Conservation (phyloP, 2,113 vertebrate species). For the Gasterosteus aculeatus region DNA sequence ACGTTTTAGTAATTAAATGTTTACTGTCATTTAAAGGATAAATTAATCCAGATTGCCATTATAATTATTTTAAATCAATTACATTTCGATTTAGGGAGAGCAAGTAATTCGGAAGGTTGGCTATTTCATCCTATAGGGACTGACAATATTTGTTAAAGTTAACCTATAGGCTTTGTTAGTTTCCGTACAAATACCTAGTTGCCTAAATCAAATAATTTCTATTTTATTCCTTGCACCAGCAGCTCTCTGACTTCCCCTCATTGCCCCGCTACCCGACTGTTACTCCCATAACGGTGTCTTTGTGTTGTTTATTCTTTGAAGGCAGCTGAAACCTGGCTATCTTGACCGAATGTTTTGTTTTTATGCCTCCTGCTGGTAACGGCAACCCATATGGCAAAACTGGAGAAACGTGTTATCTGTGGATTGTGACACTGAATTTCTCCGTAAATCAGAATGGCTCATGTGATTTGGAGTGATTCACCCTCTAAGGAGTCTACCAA, state of each 20-base stretch:
- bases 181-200: background rate
- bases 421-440: conserved; percentile 42
- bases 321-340: too few relatives aligned
- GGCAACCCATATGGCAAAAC: conserved; percentile 25
- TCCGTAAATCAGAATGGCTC: conserved; percentile 55
- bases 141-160: background rate
- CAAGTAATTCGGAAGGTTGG: background rate
- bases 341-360: too few relatives aligned
- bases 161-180: background rate
- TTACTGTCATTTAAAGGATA: background rate
- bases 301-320: too few relatives aligned
- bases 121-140: background rate
- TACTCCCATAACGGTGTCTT: too few relatives aligned
- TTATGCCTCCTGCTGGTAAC: too few relatives aligned
- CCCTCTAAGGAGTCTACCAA: conserved; percentile 55
- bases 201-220: too few relatives aligned
- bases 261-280: too few relatives aligned
- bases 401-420: conserved; percentile 36
- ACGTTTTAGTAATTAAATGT: background rate
- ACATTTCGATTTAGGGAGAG: background rate
- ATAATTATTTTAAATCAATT: background rate
- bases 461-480: conserved; percentile 61
- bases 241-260: background rate
- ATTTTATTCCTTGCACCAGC: background rate
- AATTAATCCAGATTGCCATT: background rate